Conservation (phyloP, 2,113 vertebrate species). For the Campylorhamphus procurvoides region DNA sequence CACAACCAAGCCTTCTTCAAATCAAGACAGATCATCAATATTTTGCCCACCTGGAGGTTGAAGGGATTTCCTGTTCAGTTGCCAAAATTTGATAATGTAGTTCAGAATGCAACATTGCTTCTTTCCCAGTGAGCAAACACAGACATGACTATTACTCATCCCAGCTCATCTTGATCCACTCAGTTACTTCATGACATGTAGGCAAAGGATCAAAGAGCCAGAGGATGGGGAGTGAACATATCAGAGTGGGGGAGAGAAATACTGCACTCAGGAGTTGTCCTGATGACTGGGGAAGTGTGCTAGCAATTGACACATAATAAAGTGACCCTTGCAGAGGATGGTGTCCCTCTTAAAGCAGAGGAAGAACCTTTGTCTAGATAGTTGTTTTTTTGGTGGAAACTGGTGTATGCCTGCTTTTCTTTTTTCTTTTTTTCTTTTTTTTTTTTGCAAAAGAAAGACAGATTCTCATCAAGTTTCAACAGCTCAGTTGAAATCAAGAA, state of each 20-base stretch:
- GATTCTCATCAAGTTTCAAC: not conserved
- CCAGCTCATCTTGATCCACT: slow-evolving; percentile 17
- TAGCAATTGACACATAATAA: not conserved
- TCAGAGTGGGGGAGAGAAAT: not conserved
- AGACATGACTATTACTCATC: not conserved
- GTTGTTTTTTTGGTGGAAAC: not conserved
- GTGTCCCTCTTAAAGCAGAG: not conserved
- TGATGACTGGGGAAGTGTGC: not conserved
- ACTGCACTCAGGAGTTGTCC: not conserved
- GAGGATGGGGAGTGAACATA: not conserved
- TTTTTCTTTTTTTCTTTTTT: not conserved
- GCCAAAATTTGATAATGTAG: not conserved
- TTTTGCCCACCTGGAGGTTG: slow-evolving; percentile 19
- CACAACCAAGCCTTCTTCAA: not conserved
- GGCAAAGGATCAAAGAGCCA: not conserved
- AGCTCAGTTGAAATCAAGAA: not conserved
- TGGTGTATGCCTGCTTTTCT: not conserved
- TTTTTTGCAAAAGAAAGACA: not conserved
- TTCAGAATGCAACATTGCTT: not conserved
- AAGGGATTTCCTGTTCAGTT: not conserved
- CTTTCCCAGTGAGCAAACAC: not conserved
- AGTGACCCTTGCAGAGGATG: not conserved
- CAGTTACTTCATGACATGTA: not conserved
- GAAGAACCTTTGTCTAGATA: not conserved
- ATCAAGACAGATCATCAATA: not conserved